Conservation (phyloP, 2,888 invertebrate genomes). For the Caenorhabditis becei region DNA sequence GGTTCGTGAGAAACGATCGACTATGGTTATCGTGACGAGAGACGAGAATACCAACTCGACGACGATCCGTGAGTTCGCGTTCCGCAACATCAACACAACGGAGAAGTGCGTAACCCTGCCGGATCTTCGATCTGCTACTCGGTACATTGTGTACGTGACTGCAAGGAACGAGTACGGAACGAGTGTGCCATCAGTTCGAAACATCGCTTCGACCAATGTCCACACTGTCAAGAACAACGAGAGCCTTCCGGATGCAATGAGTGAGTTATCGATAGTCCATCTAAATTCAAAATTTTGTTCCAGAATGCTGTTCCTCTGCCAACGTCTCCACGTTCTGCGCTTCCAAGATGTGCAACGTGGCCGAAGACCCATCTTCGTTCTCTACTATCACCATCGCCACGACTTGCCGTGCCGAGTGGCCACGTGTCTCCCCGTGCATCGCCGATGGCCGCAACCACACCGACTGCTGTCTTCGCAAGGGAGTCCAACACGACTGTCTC, state of each 20-base stretch:
- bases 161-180: constrained; percentile 88
- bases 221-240: constrained; percentile 64
- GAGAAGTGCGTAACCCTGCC: constrained; percentile 85
- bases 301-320: constrained; percentile 70
- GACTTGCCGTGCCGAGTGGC: constrained; percentile 73
- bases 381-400: constrained; percentile 73
- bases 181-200: constrained; percentile 69
- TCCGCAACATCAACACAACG: constrained; percentile 84
- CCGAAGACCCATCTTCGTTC: constrained; percentile 63
- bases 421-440: constrained; percentile 70
- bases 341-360: constrained; percentile 71
- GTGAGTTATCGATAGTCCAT: constrained; percentile 33
- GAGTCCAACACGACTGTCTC: constrained; percentile 89
- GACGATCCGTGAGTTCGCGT: constrained; percentile 70
- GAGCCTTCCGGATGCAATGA: constrained; percentile 62
- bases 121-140: constrained; percentile 86
- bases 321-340: constrained; percentile 69
- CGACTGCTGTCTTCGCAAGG: constrained; percentile 89
- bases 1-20: constrained; percentile 44
- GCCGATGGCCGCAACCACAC: constrained; percentile 88
- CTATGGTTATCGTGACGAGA: constrained; percentile 71
- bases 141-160: constrained; percentile 90
- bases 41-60: constrained; percentile 71
- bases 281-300: background rate
- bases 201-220: constrained; percentile 71